Conservation (phyloP, 2,113 vertebrate species). For the Eclectus roratus region DNA sequence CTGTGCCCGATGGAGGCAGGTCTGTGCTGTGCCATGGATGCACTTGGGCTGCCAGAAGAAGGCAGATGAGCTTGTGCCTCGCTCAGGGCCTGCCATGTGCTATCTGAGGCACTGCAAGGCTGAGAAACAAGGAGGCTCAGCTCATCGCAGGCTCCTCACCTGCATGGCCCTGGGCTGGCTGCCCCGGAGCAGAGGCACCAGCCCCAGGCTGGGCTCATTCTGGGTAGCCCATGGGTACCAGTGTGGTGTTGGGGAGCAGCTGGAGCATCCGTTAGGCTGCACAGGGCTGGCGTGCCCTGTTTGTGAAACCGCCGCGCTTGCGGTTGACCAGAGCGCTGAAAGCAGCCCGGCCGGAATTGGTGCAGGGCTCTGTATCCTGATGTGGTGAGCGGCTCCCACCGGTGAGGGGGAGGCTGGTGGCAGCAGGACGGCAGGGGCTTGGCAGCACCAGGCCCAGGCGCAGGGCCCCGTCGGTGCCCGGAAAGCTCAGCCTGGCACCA, state of each 20-base stretch:
- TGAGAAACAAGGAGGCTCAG: not conserved
- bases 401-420: conserved; percentile 59
- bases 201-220: fast-evolving
- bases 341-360: conserved; percentile 83
- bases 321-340: conserved; percentile 83
- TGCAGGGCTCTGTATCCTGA: conserved; percentile 82
- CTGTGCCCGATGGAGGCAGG: not conserved
- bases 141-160: not conserved
- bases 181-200: not conserved
- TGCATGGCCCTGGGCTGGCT: not conserved
- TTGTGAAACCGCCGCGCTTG: conserved; percentile 77
- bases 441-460: conserved; percentile 36
- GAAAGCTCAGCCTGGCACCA: conserved; percentile 79
- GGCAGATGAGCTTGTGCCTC: not conserved
- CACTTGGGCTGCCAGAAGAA: not conserved
- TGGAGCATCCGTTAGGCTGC: conserved; percentile 72
- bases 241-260: not conserved
- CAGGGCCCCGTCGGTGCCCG: conserved; percentile 64
- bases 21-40: fast-evolving
- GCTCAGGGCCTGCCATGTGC: fast-evolving
- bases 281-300: conserved; percentile 60
- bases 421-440: conserved; percentile 42
- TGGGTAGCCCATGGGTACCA: not conserved
- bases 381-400: conserved; percentile 78
- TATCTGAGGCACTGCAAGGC: not conserved